These are phyloP conservation scores for Eupithecia insigniata DNA, from an alignment of 2,888 invertebrate genomes.

Conservation along the genomic window DNA sequence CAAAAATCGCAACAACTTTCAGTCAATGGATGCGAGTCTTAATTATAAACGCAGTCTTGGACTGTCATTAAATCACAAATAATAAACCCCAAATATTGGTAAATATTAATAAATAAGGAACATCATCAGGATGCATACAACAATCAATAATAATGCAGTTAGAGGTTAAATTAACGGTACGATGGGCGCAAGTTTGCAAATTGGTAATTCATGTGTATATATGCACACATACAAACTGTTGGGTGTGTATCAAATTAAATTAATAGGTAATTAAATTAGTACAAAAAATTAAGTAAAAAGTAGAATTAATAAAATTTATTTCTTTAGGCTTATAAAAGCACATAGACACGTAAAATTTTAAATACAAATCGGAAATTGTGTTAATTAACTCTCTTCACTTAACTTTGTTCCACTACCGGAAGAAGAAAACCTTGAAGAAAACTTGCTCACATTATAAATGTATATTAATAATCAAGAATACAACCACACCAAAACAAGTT, in stretches of 20 bases:
- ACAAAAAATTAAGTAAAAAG: not conserved
- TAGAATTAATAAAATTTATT: not conserved
- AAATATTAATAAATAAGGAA: not conserved
- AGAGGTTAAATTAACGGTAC: not conserved
- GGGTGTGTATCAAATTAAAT: not conserved
- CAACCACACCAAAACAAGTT: not conserved
- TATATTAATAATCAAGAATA: not conserved
- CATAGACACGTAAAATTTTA: not conserved
- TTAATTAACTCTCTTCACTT: not conserved
- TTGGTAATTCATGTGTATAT: not conserved
- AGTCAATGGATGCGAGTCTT: conserved; percentile 23
- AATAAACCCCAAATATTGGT: conserved; percentile 17
- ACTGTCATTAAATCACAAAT: conserved; percentile 41
- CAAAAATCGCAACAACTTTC: not conserved
- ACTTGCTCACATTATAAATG: not conserved
- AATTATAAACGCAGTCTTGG: conserved; percentile 47
- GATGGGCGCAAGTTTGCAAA: not conserved
- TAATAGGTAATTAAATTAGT: not conserved
- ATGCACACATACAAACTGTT: not conserved
- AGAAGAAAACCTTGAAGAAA: not conserved
- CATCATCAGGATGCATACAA: not conserved
- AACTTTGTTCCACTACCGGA: not conserved
- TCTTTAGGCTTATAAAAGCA: not conserved
- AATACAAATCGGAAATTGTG: not conserved
- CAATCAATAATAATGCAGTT: not conserved